Base-by-base conservation (phyloP, 1,140 invertebrate genomes). In the Catajapyx aquilonaris region DNA sequence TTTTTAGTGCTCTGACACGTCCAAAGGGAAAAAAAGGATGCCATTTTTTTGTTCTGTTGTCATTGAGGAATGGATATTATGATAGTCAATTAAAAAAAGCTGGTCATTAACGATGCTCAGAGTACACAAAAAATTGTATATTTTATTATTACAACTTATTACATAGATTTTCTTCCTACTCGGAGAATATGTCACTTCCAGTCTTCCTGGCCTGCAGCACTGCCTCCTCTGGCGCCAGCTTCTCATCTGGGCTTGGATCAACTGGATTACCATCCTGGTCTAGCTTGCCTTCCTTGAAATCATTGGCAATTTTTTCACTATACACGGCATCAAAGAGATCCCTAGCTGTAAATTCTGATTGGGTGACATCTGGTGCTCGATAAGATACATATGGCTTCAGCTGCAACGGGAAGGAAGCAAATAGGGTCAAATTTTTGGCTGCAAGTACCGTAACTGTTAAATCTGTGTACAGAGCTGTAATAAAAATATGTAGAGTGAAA, bases 361-460 rank as follows among this genome's bases (percentile, higher is more conserved):
- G 77, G 10, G 61, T 51, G 3, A 90, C 64, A 37, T 85, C 73
- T 7, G 65, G 57, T 1, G 69, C 66, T 56, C 66, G 68, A 48
- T 94, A 95, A 0, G 84, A 85, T 0, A 95, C 90, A 52, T 96
- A 96, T 0, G 91, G 85, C 56, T 90, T 91, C 18, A 96, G 59
- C 59, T 72, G 54, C 34, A 68, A 72, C 42, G 43, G 41, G 42
- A 43, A n/a, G n/a, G n/a, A n/a, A n/a, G n/a, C n/a, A n/a, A n/a
- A n/a, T n/a, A n/a, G n/a, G n/a, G n/a, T n/a, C n/a, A n/a, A n/a
- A n/a, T n/a, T n/a, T n/a, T n/a, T n/a, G n/a, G n/a, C n/a, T n/a
- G n/a, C n/a, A n/a, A n/a, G n/a, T n/a, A n/a, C n/a, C n/a, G n/a
- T n/a, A n/a, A n/a, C n/a, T n/a, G n/a, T n/a, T n/a, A n/a, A n/a